Conservation (phyloP, 2,888 invertebrate species). For the Idaea straminata region DNA sequence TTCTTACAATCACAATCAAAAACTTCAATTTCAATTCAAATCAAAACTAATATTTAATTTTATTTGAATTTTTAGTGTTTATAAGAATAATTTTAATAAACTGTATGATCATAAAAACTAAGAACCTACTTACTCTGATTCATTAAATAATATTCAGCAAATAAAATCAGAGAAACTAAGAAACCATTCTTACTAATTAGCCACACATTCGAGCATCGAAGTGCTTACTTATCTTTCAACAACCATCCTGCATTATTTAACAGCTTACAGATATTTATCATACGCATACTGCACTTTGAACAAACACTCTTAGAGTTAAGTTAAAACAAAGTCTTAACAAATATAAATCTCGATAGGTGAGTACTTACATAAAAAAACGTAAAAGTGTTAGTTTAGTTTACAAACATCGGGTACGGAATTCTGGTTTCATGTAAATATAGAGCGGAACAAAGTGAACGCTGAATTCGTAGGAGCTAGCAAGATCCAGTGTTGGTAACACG, state of each 20-base stretch:
- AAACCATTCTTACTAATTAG: background rate
- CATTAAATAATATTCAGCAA: background rate
- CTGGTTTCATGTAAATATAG: slow-evolving; percentile 66
- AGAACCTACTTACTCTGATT: no score
- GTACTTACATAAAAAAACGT: background rate
- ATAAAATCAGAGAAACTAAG: background rate
- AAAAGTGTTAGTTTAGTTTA: slow-evolving; percentile 26
- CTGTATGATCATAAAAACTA: no score
- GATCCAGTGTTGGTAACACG: slow-evolving; percentile 61
- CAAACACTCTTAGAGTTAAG: background rate
- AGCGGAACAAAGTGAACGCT: slow-evolving; percentile 63
- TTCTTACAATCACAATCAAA: no score
- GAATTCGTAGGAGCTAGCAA: slow-evolving; percentile 59
- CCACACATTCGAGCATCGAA: no score
- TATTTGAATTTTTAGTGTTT: no score
- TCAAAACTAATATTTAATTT: no score
- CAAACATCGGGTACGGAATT: slow-evolving; percentile 58
- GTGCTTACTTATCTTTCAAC: no score
- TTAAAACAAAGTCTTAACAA: background rate
- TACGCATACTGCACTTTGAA: background rate
- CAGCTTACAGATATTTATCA: background rate
- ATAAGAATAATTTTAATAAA: background rate
- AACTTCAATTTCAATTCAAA: no score
- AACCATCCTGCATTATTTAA: background rate
- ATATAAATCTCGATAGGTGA: background rate